phyloP scores from a whole-genome alignment of 2,113 vertebrate species.

The Lipotes vexillifer region DNA sequence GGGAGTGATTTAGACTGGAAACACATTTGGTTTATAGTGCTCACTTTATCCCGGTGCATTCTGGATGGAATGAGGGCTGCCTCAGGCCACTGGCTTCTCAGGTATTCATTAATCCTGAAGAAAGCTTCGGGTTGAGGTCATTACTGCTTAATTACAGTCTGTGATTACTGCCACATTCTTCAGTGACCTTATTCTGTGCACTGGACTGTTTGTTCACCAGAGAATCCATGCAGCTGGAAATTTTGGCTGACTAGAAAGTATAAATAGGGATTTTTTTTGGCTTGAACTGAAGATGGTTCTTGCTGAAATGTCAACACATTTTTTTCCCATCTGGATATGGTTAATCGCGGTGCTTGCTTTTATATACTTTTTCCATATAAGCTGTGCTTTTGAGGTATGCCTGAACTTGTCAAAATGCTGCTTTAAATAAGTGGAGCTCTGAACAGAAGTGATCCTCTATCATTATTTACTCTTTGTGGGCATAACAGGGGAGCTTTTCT shows the following conservation, averaged over 20 bases:
- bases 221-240: conserved; percentile 60
- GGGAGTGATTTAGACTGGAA: conserved; percentile 24
- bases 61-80: neutral
- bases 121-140: conserved; percentile 50
- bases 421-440: neutral
- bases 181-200: conserved; percentile 49
- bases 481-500: neutral
- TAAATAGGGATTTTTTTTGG: conserved; percentile 46
- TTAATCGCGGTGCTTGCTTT: conserved; percentile 40
- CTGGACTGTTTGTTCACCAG: conserved; percentile 50
- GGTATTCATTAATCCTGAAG: conserved; percentile 66
- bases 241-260: conserved; percentile 64
- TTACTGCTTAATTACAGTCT: conserved; percentile 60
- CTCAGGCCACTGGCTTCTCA: conserved; percentile 21
- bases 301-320: conserved; percentile 69
- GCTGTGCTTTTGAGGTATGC: conserved; percentile 33
- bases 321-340: conserved; percentile 63
- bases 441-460: neutral
- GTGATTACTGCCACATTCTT: conserved; percentile 52
- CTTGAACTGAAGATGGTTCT: conserved; percentile 52
- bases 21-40: conserved; percentile 11
- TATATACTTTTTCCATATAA: neutral
- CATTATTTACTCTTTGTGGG: conserved; percentile 37
- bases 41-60: neutral
- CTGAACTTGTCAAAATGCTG: conserved; percentile 25